A percentile compares a stretch with the other conserved stretches of the same genome.
Evolutionary conservation across 2,888 invertebrate species (phyloP).

Genomic region (Drosophila nr. medialis): DNA sequence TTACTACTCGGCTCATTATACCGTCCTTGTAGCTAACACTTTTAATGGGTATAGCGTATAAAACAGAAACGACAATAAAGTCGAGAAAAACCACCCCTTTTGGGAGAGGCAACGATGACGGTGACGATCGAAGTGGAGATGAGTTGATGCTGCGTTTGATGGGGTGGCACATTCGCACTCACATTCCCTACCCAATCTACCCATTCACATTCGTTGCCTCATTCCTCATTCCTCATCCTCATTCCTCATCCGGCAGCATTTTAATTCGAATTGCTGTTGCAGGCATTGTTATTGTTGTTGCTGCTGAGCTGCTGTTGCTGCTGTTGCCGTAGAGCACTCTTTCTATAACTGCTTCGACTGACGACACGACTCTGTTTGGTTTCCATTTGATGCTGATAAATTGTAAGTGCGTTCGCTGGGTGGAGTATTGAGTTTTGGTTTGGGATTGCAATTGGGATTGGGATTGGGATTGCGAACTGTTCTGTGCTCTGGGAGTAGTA

Average conservation of each 20-base stretch:
- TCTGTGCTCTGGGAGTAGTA: constrained; percentile 8
- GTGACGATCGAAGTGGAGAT: constrained; percentile 6
- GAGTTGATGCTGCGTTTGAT: constrained; percentile 37
- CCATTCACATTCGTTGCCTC: constrained; percentile 11
- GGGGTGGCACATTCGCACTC: constrained; percentile 58
- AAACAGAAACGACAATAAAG: constrained; percentile 26
- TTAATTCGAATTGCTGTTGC: constrained; percentile 78
- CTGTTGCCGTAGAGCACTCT: constrained; percentile 45
- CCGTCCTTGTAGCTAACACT: no score
- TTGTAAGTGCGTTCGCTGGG: constrained; percentile 69
- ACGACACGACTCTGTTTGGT: constrained; percentile 57
- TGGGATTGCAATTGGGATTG: constrained; percentile 4
- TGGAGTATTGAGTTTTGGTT: constrained; percentile 23
- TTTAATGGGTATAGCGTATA: background rate
- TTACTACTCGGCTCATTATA: background rate
- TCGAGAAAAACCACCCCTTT: constrained; percentile 58
- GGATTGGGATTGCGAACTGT: constrained; percentile 9
- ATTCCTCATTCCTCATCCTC: constrained; percentile 6
- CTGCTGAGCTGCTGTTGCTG: constrained; percentile 48
- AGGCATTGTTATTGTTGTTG: constrained; percentile 64
- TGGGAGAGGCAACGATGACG: constrained; percentile 4
- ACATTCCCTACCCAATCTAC: constrained; percentile 11
- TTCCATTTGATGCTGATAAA: constrained; percentile 80
- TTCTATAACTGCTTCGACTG: constrained; percentile 30
- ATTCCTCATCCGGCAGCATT: constrained; percentile 62